Base-by-base conservation (phyloP, 2,113 vertebrate species). In the Eublepharis macularius region DNA sequence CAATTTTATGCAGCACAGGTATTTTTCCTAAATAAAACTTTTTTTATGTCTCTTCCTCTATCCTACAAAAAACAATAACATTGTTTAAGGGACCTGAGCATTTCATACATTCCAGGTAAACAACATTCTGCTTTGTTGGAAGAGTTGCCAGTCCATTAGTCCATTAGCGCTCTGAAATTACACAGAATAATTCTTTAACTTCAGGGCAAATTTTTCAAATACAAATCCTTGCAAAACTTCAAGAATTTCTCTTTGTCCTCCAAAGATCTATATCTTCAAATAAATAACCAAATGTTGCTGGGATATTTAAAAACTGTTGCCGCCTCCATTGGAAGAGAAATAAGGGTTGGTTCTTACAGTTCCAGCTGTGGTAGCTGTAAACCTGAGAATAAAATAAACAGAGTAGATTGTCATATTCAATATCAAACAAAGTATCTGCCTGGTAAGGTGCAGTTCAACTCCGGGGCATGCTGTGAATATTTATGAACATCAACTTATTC, bases 21-120 rank as follows among this genome's bases (percentile, higher is more conserved):
- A 84, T 95, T 94, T 92, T 91, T 92, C 91, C 91, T 93, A 95
- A 95, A 94, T 94, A 93, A 95, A 91, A 94, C 87, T 86, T 91
- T 86, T 91, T 84, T 95, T 93, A 96, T 94, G 94, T 93, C 94
- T 94, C 90, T 88, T 13, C 69, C 78, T 94, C 86, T 88, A 80
- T 93, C 83, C 94, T 93, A 91, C 77, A 83, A 82, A 72, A 85
- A 90, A 82, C 89, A 89, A 41, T 29, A 26, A 87, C 81, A 34
- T 43, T 63, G 65, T 78, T 57, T 51, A 19, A 76, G 66, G 60
- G 29, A 17, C 36, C 49, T 43, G 57, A 80, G 57, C 54, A 10
- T 14, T 43, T 78, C 75, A 92, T 93, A 93, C 86, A 81, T 82
- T 89, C 81, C 88, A 89, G 77, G 81, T 89, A 93, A 93, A 94